Evolutionary conservation across 1,140 invertebrate genomes (phyloP).

Genomic region (Rhynchophorus ferrugineus): DNA sequence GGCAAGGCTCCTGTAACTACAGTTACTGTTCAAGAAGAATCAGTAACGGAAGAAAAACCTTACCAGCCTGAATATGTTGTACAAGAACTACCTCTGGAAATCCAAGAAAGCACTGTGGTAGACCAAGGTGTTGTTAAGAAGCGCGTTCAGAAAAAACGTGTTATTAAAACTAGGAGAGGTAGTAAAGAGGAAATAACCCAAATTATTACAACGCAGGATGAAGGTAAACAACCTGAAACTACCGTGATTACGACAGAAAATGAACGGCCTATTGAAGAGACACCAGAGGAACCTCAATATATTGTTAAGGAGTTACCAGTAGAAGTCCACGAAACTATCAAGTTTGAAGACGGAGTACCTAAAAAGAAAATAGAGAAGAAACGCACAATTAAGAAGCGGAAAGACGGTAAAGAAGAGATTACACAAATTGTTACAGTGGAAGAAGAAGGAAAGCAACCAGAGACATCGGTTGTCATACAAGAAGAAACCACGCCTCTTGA

Average conservation of each 20-base stretch:
- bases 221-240: conserved; percentile 31
- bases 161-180: conserved; percentile 29
- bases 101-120: conserved; percentile 25
- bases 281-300: conserved; percentile 26
- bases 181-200: conserved; percentile 30
- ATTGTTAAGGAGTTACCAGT: conserved; percentile 37
- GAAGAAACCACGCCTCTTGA: conserved; percentile 25
- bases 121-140: conserved; percentile 31
- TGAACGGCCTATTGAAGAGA: conserved; percentile 27
- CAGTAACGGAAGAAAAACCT: conserved; percentile 6
- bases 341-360: conserved; percentile 28
- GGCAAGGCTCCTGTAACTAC: conserved; percentile 32
- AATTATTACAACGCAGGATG: conserved; percentile 33
- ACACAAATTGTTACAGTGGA: conserved; percentile 29
- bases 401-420: conserved; percentile 30
- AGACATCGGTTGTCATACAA: conserved; percentile 18
- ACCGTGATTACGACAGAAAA: conserved; percentile 35
- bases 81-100: conserved; percentile 39
- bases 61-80: conserved; percentile 26
- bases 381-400: conserved; percentile 28
- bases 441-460: conserved; percentile 8
- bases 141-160: conserved; percentile 29
- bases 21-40: conserved; percentile 29
- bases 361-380: conserved; percentile 34
- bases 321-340: conserved; percentile 26